Percentiles rank a stretch among this genome's conserved stretches.
Conservation (phyloP, 2,888 invertebrate genomes). For the Drosophila paranaensis region DNA sequence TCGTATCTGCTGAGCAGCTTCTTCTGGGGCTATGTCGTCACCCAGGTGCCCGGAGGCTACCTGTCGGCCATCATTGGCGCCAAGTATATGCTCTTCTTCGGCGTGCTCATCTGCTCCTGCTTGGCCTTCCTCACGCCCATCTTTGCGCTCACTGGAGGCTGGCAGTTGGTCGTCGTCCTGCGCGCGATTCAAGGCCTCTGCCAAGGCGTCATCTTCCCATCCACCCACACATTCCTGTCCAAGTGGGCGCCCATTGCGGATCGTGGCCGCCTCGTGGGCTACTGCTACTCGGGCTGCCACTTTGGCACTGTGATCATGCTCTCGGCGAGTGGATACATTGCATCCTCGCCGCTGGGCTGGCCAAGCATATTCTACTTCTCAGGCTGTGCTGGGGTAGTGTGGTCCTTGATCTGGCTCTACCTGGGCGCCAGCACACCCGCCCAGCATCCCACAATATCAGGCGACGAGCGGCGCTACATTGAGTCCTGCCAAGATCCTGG, state of each 20-base stretch:
- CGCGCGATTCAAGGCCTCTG: constrained; percentile 91
- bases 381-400: constrained; percentile 86
- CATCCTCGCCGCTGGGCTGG: constrained; percentile 88
- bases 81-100: constrained; percentile 86
- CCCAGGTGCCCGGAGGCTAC: constrained; percentile 88
- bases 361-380: constrained; percentile 88
- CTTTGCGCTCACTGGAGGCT: constrained; percentile 88
- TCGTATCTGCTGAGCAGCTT: constrained; percentile 88
- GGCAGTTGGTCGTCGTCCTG: constrained; percentile 87
- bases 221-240: constrained; percentile 89
- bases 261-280: constrained; percentile 87
- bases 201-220: constrained; percentile 90
- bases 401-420: constrained; percentile 86
- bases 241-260: constrained; percentile 90
- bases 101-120: constrained; percentile 87
- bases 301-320: constrained; percentile 89
- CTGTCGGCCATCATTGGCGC: constrained; percentile 90
- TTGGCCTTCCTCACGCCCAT: constrained; percentile 89
- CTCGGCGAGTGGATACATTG: constrained; percentile 88
- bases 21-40: constrained; percentile 89
- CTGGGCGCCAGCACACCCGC: constrained; percentile 87
- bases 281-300: constrained; percentile 87
- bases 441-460: constrained; percentile 86
- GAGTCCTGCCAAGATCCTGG: constrained; percentile 83
- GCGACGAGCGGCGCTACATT: constrained; percentile 87